Percentiles rank a stretch among this genome's conserved stretches.
phyloP scores from a whole-genome alignment of 1,140 invertebrate species.

The Cherax quadricarinatus region DNA sequence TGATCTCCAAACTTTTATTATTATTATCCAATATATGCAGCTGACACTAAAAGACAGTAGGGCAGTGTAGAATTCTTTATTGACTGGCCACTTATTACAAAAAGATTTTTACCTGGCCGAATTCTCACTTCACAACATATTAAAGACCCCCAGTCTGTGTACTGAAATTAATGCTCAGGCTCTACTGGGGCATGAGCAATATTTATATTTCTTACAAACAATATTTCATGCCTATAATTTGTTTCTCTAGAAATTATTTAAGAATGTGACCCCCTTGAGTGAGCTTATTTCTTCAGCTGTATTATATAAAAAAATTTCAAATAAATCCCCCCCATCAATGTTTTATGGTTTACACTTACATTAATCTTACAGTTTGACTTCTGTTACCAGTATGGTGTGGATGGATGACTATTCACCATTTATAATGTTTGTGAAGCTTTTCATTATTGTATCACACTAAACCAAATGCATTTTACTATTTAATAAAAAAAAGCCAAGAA shows the following conservation, averaged over 20 bases:
- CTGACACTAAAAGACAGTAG: background rate
- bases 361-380: background rate
- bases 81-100: conserved; percentile 1
- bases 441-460: background rate
- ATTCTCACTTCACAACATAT: background rate
- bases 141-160: background rate
- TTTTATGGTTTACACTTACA: background rate
- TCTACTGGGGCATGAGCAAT: background rate
- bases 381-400: background rate
- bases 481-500: background rate
- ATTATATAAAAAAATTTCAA: background rate
- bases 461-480: background rate
- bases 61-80: conserved; percentile 18
- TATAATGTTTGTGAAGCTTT: background rate
- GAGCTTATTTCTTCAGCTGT: background rate
- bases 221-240: background rate
- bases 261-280: background rate
- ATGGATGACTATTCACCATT: background rate
- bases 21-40: background rate
- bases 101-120: background rate
- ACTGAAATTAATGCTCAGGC: background rate
- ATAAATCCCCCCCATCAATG: background rate
- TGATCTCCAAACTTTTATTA: no score
- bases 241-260: background rate
- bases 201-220: background rate